A percentile compares a stretch with the other conserved stretches of the same genome.
Evolutionary conservation across 2,113 vertebrate species (phyloP).

Genomic region (Laticauda laticaudata): DNA sequence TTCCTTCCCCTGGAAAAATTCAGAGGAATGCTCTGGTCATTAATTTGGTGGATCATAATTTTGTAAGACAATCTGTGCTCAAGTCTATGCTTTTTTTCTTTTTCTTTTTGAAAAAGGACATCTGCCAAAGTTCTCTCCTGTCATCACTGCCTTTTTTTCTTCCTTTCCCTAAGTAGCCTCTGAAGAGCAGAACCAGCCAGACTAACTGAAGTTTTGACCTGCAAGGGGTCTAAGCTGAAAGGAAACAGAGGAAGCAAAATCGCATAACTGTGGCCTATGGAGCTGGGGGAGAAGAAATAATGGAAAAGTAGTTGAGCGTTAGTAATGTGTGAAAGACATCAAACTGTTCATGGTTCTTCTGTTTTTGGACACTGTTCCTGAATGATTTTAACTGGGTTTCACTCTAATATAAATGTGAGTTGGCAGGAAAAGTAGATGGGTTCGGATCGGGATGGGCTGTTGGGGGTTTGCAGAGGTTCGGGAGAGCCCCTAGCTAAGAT

Average conservation of each 20-base stretch:
- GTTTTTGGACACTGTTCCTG: not conserved
- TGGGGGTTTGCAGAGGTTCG: too few species aligned
- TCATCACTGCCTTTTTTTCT: not conserved
- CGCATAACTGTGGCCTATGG: not conserved
- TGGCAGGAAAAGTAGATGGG: not conserved
- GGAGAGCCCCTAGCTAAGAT: too few species aligned
- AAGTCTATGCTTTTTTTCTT: not conserved
- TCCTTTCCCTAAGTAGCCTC: not conserved
- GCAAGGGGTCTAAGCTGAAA: not conserved
- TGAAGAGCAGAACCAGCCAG: not conserved
- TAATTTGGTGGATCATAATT: not conserved
- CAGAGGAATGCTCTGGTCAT: not conserved
- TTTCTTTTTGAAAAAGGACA: not conserved
- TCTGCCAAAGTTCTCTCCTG: not conserved
- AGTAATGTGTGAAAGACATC: not conserved
- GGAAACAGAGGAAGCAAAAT: not conserved
- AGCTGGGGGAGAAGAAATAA: not conserved
- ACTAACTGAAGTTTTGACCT: not conserved
- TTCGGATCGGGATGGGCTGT: not conserved
- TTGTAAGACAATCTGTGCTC: not conserved
- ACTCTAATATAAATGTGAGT: not conserved
- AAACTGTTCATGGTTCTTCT: not conserved
- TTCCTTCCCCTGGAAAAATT: not conserved
- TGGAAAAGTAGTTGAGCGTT: not conserved
- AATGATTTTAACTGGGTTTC: not conserved